Conservation (phyloP, 1,140 invertebrate genomes). For the Doryteuthis pealeii region DNA sequence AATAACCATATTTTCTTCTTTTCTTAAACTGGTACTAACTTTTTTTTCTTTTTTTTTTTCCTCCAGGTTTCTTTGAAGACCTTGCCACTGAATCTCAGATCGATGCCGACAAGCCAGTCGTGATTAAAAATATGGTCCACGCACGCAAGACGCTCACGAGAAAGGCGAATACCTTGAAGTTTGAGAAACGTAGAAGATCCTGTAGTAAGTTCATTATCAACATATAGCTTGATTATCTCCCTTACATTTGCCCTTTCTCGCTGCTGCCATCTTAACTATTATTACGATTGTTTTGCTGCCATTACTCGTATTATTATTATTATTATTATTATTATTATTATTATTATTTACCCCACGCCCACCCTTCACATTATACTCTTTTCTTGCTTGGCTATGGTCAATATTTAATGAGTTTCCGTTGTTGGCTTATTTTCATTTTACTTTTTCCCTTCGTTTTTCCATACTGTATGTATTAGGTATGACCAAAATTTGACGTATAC, state of each 20-base stretch:
- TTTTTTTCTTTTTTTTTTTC: background rate
- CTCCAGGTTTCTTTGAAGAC: slow-evolving; percentile 60
- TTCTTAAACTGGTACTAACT: too few relatives aligned
- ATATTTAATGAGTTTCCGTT: too few relatives aligned
- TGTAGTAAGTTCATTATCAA: slow-evolving; percentile 42
- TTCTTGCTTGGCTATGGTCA: background rate
- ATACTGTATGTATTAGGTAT: too few relatives aligned
- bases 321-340: background rate
- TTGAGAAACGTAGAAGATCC: slow-evolving; percentile 44
- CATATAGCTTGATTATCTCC: background rate
- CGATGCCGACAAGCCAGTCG: slow-evolving; percentile 57
- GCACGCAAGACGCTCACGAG: slow-evolving; percentile 54
- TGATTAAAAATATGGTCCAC: slow-evolving; percentile 58
- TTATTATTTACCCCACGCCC: background rate
- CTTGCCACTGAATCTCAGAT: slow-evolving; percentile 56
- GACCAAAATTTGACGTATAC: too few relatives aligned
- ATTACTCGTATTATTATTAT: background rate
- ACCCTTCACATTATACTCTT: background rate
- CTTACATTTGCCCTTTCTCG: background rate
- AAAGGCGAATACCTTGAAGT: slow-evolving; percentile 51
- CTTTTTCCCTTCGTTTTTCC: too few relatives aligned
- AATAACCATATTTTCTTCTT: too few relatives aligned
- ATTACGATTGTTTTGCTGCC: background rate
- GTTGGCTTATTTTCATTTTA: too few relatives aligned
- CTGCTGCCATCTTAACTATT: background rate